Conservation (phyloP, 2,113 vertebrate species). For the Syngnathus floridae region DNA sequence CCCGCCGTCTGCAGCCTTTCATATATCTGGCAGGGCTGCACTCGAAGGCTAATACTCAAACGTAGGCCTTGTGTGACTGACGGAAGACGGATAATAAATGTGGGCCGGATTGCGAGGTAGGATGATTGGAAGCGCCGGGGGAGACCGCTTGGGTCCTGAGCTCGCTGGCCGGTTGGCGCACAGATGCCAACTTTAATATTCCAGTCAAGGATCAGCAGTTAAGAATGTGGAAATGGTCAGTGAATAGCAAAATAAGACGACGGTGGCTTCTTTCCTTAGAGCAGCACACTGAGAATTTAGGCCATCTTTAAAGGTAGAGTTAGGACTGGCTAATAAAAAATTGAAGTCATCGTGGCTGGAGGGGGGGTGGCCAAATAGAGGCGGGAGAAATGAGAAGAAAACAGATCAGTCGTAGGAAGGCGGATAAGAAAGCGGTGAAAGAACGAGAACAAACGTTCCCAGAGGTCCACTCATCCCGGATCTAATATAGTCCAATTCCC, state of each 20-base stretch:
- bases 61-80: neutral
- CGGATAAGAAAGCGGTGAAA: conserved; percentile 24
- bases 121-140: conserved; percentile 1
- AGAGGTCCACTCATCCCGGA: conserved; percentile 51
- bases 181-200: neutral
- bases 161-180: neutral
- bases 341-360: conserved; percentile 54
- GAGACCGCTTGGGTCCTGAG: neutral
- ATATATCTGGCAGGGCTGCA: neutral
- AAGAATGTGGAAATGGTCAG: conserved; percentile 2
- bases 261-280: conserved; percentile 8
- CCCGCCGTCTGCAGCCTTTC: neutral
- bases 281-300: conserved; percentile 36
- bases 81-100: conserved; percentile 4
- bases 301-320: conserved; percentile 45
- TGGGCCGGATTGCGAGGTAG: neutral
- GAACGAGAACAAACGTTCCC: conserved; percentile 58
- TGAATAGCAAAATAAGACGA: neutral
- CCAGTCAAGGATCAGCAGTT: neutral
- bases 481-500: conserved; percentile 64
- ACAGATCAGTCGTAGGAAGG: neutral
- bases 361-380: conserved; percentile 21
- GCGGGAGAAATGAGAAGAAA: conserved; percentile 13
- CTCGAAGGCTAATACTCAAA: neutral
- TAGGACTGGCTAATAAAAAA: conserved; percentile 54